Conservation (phyloP, 2,888 invertebrate genomes). For the Orthonevra nobilis region DNA sequence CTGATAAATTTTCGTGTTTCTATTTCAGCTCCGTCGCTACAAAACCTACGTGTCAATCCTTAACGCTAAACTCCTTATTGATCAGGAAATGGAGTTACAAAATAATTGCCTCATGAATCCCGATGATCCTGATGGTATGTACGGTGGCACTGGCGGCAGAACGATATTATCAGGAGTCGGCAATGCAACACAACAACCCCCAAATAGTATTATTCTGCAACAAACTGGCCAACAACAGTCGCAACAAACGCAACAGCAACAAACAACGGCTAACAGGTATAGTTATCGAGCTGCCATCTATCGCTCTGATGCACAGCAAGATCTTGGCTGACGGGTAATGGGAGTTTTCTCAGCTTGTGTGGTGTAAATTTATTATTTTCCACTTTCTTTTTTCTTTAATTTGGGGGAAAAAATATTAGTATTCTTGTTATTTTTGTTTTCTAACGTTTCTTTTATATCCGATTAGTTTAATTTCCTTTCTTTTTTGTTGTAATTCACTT, state of each 20-base stretch:
- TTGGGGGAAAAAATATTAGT: conserved; percentile 45
- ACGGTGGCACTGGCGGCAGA: conserved; percentile 47
- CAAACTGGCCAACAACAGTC: conserved; percentile 71
- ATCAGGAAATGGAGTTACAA: conserved; percentile 77
- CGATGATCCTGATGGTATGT: conserved; percentile 80
- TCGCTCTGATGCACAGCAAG: conserved; percentile 83
- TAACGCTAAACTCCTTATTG: conserved; percentile 83
- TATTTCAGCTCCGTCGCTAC: conserved; percentile 88
- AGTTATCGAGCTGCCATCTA: conserved; percentile 86
- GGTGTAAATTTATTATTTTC: conserved; percentile 83
- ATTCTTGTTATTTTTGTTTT: conserved; percentile 10
- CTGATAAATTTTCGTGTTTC: neutral
- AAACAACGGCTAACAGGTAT: conserved; percentile 82
- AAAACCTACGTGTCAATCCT: conserved; percentile 90
- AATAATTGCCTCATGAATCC: conserved; percentile 80
- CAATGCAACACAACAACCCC: conserved; percentile 76
- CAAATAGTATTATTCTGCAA: conserved; percentile 75
- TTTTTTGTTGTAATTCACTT: conserved; percentile 29
- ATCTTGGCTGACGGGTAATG: conserved; percentile 90
- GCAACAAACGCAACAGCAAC: conserved; percentile 73
- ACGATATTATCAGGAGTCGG: conserved; percentile 49
- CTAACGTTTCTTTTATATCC: conserved; percentile 11
- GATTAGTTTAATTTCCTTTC: conserved; percentile 10
- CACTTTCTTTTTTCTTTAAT: conserved; percentile 35
- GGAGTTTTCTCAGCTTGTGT: conserved; percentile 91